phyloP scores from a whole-genome alignment of 2,888 invertebrate genomes.

The Pocota personata region DNA sequence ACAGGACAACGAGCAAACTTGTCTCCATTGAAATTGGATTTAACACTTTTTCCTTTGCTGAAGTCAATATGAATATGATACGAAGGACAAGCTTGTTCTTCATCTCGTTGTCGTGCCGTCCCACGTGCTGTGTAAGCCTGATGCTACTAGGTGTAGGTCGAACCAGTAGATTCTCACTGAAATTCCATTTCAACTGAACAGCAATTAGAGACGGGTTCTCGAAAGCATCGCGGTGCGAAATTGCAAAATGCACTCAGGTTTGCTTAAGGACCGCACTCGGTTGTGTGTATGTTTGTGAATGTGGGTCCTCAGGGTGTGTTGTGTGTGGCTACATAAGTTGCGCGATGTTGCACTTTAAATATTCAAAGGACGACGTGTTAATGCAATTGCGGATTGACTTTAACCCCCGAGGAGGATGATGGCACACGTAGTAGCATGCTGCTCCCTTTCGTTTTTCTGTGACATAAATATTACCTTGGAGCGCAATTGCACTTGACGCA shows the following conservation, averaged over 20 bases:
- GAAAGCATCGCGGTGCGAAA: slow-evolving; percentile 33
- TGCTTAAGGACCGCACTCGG: slow-evolving; percentile 23
- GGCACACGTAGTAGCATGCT: background rate
- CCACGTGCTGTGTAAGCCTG: background rate
- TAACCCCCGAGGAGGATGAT: slow-evolving; percentile 2
- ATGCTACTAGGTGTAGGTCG: slow-evolving; percentile 6
- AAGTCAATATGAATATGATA: slow-evolving; percentile 28
- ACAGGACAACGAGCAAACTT: background rate
- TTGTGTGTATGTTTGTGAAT: background rate
- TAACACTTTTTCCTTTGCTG: slow-evolving; percentile 13
- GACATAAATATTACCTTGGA: background rate
- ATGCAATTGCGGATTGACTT: slow-evolving; percentile 63
- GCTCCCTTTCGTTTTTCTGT: background rate
- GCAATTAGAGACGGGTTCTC: slow-evolving; percentile 35
- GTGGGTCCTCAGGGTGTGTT: background rate
- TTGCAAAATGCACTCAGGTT: slow-evolving; percentile 60
- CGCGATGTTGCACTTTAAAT: slow-evolving; percentile 46
- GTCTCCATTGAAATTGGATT: slow-evolving; percentile 49
- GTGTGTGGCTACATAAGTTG: slow-evolving; percentile 32
- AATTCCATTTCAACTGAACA: slow-evolving; percentile 28
- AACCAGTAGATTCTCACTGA: slow-evolving; percentile 23
- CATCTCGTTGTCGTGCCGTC: background rate
- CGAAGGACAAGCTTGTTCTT: slow-evolving; percentile 11
- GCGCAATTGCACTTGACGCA: slow-evolving; percentile 10
- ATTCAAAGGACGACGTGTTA: slow-evolving; percentile 62